Percentiles rank a stretch among this genome's conserved stretches.
Evolutionary conservation across 1,140 invertebrate genomes (phyloP).

Genomic region (Chelonus insularis): DNA sequence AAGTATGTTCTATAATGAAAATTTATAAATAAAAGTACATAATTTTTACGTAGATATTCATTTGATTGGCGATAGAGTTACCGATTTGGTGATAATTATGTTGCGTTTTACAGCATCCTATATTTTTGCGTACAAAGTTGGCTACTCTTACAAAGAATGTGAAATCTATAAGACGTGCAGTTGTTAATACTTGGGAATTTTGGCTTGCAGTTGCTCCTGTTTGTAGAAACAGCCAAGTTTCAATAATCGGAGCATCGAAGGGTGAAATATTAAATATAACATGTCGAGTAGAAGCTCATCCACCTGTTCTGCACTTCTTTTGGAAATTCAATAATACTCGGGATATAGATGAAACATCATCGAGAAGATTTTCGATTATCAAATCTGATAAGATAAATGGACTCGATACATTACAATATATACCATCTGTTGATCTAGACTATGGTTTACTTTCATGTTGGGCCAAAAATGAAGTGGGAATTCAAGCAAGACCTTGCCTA

Average conservation of each 20-base stretch:
- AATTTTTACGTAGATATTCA: too few relatives aligned
- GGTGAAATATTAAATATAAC: slow-evolving; percentile 81
- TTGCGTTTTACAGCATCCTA: too few relatives aligned
- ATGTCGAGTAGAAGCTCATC: slow-evolving; percentile 86
- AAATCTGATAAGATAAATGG: slow-evolving; percentile 52
- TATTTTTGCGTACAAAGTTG: too few relatives aligned
- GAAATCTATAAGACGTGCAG: too few relatives aligned
- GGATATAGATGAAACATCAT: slow-evolving; percentile 77
- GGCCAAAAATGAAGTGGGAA: slow-evolving; percentile 76
- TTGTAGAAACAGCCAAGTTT: slow-evolving; percentile 73
- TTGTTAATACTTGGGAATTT: too few relatives aligned
- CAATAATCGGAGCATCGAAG: slow-evolving; percentile 81
- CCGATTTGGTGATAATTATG: too few relatives aligned
- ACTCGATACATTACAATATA: slow-evolving; percentile 60
- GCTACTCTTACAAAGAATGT: too few relatives aligned
- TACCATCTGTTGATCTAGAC: slow-evolving; percentile 63
- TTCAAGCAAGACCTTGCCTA: slow-evolving; percentile 74
- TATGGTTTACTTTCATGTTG: slow-evolving; percentile 79
- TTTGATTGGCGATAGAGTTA: too few relatives aligned
- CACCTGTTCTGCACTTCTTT: slow-evolving; percentile 78
- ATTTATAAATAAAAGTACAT: too few relatives aligned
- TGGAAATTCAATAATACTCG: slow-evolving; percentile 92
- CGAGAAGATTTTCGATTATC: slow-evolving; percentile 66
- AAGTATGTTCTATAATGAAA: too few relatives aligned
- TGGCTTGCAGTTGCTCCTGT: slow-evolving; percentile 87